These are phyloP conservation scores for Rhombomys opimus DNA, from an alignment of 2,113 vertebrate genomes.

Conservation along the genomic window DNA sequence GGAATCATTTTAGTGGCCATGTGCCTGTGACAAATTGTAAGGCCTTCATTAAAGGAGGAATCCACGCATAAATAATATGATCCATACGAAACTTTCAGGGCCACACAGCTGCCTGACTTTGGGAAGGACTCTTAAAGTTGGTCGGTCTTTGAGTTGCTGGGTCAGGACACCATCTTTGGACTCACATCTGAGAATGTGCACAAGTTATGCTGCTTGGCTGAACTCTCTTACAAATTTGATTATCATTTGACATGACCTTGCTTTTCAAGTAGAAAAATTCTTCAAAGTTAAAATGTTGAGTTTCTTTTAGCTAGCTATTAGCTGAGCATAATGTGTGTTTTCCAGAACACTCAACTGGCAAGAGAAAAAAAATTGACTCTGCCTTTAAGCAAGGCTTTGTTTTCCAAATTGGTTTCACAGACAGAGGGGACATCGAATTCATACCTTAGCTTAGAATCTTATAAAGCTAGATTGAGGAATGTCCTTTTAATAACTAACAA, in stretches of 20 bases:
- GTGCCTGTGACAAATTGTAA: not conserved
- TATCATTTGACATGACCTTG: constrained; percentile 30
- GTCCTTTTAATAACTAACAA: not conserved
- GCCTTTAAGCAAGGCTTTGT: constrained; percentile 26
- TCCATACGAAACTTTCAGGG: not conserved
- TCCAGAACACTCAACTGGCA: constrained; percentile 22
- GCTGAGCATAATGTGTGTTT: not conserved
- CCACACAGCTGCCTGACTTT: not conserved
- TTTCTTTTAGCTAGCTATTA: constrained; percentile 54
- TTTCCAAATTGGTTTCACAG: constrained; percentile 43
- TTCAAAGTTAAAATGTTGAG: constrained; percentile 70
- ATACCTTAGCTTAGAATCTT: not conserved
- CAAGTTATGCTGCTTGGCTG: not conserved
- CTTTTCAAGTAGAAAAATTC: constrained; percentile 58
- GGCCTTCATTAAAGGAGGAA: not conserved
- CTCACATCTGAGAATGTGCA: not conserved
- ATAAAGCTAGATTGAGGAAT: constrained; percentile 22
- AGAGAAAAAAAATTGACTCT: constrained; percentile 16
- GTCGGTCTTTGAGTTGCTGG: not conserved
- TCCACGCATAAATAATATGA: not conserved
- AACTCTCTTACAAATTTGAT: constrained; percentile 26
- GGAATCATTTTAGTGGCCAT: not conserved
- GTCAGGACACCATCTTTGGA: not conserved
- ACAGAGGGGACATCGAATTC: constrained; percentile 22
- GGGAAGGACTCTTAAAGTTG: not conserved